Evolutionary conservation across 2,888 invertebrate species (phyloP), one percentile per base, ranked within the genome.

Genomic region (Darwinula stevensoni): DNA sequence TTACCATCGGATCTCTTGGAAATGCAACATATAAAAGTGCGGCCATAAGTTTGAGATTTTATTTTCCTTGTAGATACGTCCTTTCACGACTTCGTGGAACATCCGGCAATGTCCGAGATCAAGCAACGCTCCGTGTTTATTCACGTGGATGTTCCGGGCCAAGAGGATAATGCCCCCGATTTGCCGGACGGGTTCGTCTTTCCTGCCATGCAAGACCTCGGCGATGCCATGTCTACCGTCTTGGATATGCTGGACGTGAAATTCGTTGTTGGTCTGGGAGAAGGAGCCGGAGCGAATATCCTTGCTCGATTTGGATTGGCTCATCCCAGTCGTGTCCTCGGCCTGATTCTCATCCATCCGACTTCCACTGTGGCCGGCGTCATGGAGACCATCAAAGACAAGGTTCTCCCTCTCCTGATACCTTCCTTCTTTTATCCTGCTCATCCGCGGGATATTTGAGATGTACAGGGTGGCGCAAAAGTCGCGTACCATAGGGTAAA

Each of bases 201-300:
- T 51, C 80, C 80, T 4, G 63, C 69, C 4, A 63, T 80, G 44
- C 74, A 75, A 53, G 63, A 65, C 15, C 53, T 80, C 31, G 76
- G 74, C 29, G 75, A 75, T 46, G 75, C 75, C 46, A 53, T 80
- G 36, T 63, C 72, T 31, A 68, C 70, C 26, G 70, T 78, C 6
- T 51, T 78, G 45, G 75, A 78, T 48, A 68, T 72, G 45, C 60
- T 78, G 18, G 72, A 72, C 48, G 65, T 80, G 16, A 68, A 69
- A 42, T 69, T 75, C 47, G 74, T 74, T 9, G 69, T 80, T 32
- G 73, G 75, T 1, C 53, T 80, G 31, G 80, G 78, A 2, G 80
- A 78, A 47, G 80, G 80, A 2, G 78, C 76, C 2, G 78, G 78
- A 1, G 78, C 78, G 36, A 78, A 80, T 52, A 67, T 76, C 31